A percentile compares a stretch with the other conserved stretches of the same genome.
phyloP scores from a whole-genome alignment of 2,888 invertebrate genomes.

The Melipona bicolor region DNA sequence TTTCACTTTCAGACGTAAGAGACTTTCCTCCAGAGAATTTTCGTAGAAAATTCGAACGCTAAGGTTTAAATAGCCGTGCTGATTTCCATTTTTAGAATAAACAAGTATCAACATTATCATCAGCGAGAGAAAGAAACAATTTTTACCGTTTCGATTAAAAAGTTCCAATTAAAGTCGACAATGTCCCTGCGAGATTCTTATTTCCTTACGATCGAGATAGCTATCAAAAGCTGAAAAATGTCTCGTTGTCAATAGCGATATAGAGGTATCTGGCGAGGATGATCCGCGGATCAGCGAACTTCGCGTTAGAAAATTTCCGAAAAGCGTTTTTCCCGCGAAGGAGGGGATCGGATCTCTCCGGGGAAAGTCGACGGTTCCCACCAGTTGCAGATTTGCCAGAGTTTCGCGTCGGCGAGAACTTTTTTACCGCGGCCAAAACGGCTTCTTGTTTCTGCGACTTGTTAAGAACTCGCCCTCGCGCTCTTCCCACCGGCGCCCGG shows the following conservation, averaged over 20 bases:
- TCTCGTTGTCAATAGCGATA: neutral
- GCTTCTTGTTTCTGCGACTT: conserved; percentile 28
- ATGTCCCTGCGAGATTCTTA: neutral
- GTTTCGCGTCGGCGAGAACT: conserved; percentile 2
- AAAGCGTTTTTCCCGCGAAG: neutral
- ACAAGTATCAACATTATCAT: too few species aligned
- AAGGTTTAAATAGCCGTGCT: too few species aligned
- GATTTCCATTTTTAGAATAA: too few species aligned
- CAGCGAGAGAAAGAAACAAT: neutral
- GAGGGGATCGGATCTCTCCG: neutral
- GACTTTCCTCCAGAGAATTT: neutral
- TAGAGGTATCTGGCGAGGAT: neutral
- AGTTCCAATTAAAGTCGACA: neutral
- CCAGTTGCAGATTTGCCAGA: conserved; percentile 8
- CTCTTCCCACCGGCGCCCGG: neutral
- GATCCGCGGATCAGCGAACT: neutral
- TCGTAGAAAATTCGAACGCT: neutral
- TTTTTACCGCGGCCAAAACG: neutral
- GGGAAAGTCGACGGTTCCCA: conserved; percentile 2
- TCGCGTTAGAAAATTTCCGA: neutral
- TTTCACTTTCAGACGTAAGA: neutral
- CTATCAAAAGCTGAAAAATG: neutral
- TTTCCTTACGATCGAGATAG: neutral
- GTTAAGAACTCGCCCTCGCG: conserved; percentile 18
- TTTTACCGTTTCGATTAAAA: neutral